Percentiles rank a stretch among this genome's conserved stretches.
Evolutionary conservation across 2,888 invertebrate species (phyloP).

Genomic region (Trissolcus brochymenae): DNA sequence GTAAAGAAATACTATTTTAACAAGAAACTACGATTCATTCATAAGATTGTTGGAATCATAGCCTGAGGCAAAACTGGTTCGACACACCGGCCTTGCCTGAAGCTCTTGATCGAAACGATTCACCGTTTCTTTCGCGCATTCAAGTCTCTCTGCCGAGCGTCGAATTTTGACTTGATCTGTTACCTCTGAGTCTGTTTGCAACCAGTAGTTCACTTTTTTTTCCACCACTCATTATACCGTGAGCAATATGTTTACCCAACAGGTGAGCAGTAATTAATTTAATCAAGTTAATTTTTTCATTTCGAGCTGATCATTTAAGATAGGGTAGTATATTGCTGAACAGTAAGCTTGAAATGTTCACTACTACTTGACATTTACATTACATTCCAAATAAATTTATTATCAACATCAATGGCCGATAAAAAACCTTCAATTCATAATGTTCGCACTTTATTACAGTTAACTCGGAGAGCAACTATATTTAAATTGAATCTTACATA

Average conservation of each 20-base stretch:
- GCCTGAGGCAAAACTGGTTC: conserved; percentile 71
- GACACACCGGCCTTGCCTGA: conserved; percentile 70
- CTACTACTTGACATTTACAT: too few relatives aligned
- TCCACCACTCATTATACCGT: too few relatives aligned
- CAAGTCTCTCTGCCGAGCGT: too few relatives aligned
- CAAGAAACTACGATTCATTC: conserved; percentile 69
- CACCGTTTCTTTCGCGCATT: conserved; percentile 24
- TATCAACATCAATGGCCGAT: neutral
- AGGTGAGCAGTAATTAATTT: neutral
- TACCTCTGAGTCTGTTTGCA: too few relatives aligned
- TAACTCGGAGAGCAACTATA: too few relatives aligned
- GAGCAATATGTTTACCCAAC: too few relatives aligned
- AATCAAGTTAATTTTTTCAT: too few relatives aligned
- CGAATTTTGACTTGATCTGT: neutral
- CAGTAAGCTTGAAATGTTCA: neutral
- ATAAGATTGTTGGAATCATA: conserved; percentile 64
- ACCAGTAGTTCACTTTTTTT: too few relatives aligned
- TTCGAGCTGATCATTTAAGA: too few relatives aligned
- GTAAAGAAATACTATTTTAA: conserved; percentile 52
- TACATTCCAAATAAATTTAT: conserved; percentile 3
- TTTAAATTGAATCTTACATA: too few relatives aligned
- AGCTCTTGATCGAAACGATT: conserved; percentile 59
- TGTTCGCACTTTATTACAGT: neutral
- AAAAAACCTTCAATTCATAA: neutral
- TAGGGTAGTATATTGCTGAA: neutral